Evolutionary conservation across 2,113 vertebrate species (phyloP), one percentile per base, ranked within the genome.

Genomic region (Numenius arquata): DNA sequence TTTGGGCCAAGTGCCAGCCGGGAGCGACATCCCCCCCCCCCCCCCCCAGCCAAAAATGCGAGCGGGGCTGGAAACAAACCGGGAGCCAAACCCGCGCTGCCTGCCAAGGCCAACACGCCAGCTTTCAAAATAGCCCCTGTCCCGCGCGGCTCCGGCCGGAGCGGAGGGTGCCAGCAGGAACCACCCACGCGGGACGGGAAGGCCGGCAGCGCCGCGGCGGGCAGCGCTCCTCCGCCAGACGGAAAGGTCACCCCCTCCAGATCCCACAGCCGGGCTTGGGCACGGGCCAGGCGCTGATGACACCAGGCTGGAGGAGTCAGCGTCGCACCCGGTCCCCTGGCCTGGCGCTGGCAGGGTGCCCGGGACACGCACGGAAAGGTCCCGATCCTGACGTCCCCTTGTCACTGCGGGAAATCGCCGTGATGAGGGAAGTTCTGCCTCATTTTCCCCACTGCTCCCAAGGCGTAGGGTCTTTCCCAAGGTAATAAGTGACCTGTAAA

Each of bases 71-170:
- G 95, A 86, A 74, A 13, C 0, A 34, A 86, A 65, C 82, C 22
- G 2, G 72, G 79, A 94, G 84, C 92, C 95, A 43, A 80, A 41
- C 3, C 70, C 2, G 15, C 0, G 34, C 59, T 3, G 75, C 50
- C 63, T 92, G 96, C 95, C 96, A 96, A 96, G 92, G 95, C 67
- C 90, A 96, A 94, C 94, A 96, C 68, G 47, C 7, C 58, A 3
- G n/a, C 5, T 7, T 96, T 21, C 59, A 96, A 95, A 95, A 96
- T 75, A 94, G 34, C 85, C 87, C 29, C 53, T 3, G 82, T 50
- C 74, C 92, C 3, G 47, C 47, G 1, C 4, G 8, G 93, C 88
- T 78, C 84, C 29, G 43, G 94, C 66, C 3, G n/a, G 63, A 47
- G 88, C 11, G 0, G 18, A 58, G 89, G 79, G 72, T 88, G 95